These are phyloP conservation scores for Phylloscopus whistleri DNA, from an alignment of 2,113 vertebrate genomes.

Conservation along the genomic window DNA sequence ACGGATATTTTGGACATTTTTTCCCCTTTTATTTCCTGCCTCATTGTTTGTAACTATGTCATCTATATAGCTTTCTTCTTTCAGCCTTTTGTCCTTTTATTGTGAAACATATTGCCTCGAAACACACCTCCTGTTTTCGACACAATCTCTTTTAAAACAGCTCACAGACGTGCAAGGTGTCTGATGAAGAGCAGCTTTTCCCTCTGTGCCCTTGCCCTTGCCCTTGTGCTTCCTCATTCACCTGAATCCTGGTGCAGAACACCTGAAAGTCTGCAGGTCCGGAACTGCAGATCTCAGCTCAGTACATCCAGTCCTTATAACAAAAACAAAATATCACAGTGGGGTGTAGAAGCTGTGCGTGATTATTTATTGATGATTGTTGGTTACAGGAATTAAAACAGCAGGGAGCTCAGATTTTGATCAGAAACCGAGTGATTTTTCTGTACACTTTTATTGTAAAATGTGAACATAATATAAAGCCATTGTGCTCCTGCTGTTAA, in stretches of 20 bases:
- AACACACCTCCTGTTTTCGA: not conserved
- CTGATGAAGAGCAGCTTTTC: not conserved
- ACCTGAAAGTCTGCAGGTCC: not conserved
- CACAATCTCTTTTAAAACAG: not conserved
- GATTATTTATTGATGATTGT: conserved; percentile 59
- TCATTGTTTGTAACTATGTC: not conserved
- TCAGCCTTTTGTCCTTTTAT: not conserved
- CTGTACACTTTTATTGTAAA: conserved; percentile 26
- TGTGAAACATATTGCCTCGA: not conserved
- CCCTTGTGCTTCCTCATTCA: not conserved
- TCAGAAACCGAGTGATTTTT: conserved; percentile 48
- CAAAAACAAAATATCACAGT: conserved; percentile 13
- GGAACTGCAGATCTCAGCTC: not conserved
- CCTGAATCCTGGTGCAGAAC: not conserved
- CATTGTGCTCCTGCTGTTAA: not conserved
- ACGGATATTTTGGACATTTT: not conserved
- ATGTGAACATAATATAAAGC: not conserved
- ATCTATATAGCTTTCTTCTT: not conserved
- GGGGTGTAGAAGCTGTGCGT: not conserved
- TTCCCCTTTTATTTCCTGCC: not conserved
- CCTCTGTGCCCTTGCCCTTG: not conserved
- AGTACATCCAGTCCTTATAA: not conserved
- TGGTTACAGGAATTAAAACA: conserved; percentile 56
- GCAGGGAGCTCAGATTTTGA: conserved; percentile 48
- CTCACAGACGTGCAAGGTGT: not conserved